Conservation (phyloP, 2,797 vertebrate genomes). For the Tenualosa ilisha region DNA sequence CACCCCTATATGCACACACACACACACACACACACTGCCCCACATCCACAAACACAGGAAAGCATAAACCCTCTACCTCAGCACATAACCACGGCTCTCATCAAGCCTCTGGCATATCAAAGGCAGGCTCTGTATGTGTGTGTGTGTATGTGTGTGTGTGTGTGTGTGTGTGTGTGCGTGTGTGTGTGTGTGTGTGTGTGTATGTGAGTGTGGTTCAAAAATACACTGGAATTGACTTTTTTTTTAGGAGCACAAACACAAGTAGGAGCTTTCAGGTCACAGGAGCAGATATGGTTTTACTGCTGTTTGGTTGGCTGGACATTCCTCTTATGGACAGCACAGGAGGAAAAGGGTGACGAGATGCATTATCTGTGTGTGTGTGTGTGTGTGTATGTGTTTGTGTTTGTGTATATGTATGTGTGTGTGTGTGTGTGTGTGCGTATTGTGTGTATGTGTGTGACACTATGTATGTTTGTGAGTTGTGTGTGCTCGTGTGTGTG, state of each 20-base stretch:
- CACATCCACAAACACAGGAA: neutral
- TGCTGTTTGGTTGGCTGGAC: neutral
- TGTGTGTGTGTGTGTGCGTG: slow-evolving; percentile 23
- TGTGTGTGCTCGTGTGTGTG: no score
- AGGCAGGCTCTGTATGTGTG: neutral
- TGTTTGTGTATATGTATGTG: slow-evolving; percentile 1
- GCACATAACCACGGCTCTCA: neutral
- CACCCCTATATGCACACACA: neutral
- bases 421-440: neutral
- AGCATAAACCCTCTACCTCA: neutral
- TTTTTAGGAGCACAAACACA: neutral
- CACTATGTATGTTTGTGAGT: no score
- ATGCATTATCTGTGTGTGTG: neutral
- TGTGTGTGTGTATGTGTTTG: slow-evolving; percentile 22
- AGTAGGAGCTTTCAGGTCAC: neutral
- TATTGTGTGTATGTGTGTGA: no score
- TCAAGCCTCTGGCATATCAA: neutral
- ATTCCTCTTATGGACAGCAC: neutral
- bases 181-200: slow-evolving; percentile 23
- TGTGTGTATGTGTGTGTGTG: slow-evolving; percentile 17
- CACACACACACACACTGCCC: neutral
- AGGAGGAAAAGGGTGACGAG: neutral
- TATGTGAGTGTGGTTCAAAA: slow-evolving; percentile 6
- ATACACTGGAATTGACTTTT: neutral
- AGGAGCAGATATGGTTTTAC: neutral